Evolutionary conservation across 30 jellyfish, hydroid and myxozoan genomes (phyloP).

Genomic region (Aurelia sp.): DNA sequence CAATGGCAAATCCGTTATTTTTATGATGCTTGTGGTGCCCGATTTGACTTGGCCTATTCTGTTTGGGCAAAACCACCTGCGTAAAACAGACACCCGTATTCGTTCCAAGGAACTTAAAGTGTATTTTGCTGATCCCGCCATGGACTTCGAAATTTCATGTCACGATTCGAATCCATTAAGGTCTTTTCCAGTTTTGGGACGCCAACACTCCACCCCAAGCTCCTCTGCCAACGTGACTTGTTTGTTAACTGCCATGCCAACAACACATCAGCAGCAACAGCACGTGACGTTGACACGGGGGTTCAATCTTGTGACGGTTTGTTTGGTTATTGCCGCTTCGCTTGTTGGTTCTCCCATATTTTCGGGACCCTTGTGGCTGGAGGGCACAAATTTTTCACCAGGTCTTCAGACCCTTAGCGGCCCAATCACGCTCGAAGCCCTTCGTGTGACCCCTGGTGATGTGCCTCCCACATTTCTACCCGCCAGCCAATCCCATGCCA

Average conservation of each 20-base stretch:
- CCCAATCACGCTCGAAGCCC: too few species aligned
- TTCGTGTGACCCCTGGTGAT: too few species aligned
- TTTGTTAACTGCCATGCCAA: background rate
- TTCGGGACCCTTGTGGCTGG: background rate
- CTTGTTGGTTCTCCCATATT: background rate
- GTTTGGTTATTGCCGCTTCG: background rate
- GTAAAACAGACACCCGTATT: constrained; percentile 9
- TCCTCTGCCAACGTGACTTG: background rate
- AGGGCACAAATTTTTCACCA: background rate
- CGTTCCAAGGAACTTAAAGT: background rate
- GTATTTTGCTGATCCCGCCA: constrained; percentile 2
- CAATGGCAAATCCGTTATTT: background rate
- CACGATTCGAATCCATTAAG: background rate
- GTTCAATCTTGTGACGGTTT: background rate
- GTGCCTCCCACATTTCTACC: too few species aligned
- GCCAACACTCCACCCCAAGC: background rate
- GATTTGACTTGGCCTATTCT: constrained; percentile 34
- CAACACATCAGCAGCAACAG: background rate
- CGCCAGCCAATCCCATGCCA: too few species aligned
- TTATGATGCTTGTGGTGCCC: constrained; percentile 55
- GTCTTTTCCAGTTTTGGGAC: background rate
- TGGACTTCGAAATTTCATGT: background rate
- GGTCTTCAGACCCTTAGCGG: background rate
- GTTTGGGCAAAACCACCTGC: constrained; percentile 36
- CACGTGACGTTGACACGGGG: background rate